phyloP scores from a whole-genome alignment of 2,797 vertebrate species.

The Melanotaenia pygmaea region DNA sequence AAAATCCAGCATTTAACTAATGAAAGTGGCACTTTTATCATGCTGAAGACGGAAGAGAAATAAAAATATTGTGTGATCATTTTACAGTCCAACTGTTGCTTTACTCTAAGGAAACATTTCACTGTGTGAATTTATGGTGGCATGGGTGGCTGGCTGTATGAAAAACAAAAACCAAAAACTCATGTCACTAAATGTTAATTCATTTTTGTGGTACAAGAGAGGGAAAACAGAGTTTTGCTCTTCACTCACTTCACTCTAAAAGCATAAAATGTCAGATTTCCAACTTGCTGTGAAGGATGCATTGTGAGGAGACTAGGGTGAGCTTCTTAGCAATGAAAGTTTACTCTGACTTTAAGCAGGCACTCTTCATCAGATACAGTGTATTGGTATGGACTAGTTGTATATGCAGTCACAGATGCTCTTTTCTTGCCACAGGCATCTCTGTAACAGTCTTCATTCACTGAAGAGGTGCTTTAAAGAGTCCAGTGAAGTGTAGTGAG shows the following conservation, averaged over 20 bases:
- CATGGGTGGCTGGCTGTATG: neutral
- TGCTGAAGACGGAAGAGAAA: conserved; percentile 7
- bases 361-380: conserved; percentile 67
- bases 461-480: conserved; percentile 76
- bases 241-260: conserved; percentile 61
- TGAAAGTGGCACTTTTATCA: neutral
- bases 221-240: conserved; percentile 58
- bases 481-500: conserved; percentile 69
- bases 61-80: neutral
- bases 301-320: conserved; percentile 67
- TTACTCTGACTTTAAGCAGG: conserved; percentile 53
- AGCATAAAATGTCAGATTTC: conserved; percentile 68
- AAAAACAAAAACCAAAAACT: conserved; percentile 8
- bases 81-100: neutral
- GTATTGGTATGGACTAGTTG: conserved; percentile 57
- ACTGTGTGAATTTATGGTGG: neutral
- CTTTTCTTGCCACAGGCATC: conserved; percentile 67
- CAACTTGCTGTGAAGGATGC: conserved; percentile 54
- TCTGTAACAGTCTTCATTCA: conserved; percentile 75
- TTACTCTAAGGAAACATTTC: conserved; percentile 1
- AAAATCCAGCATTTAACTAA: neutral
- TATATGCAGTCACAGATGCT: conserved; percentile 71
- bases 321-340: conserved; percentile 61
- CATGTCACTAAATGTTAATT: conserved; percentile 29
- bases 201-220: conserved; percentile 50